A percentile compares a stretch with the other conserved stretches of the same genome.
Evolutionary conservation across 1,140 invertebrate species (phyloP).

Genomic region (Sycobia sp.): DNA sequence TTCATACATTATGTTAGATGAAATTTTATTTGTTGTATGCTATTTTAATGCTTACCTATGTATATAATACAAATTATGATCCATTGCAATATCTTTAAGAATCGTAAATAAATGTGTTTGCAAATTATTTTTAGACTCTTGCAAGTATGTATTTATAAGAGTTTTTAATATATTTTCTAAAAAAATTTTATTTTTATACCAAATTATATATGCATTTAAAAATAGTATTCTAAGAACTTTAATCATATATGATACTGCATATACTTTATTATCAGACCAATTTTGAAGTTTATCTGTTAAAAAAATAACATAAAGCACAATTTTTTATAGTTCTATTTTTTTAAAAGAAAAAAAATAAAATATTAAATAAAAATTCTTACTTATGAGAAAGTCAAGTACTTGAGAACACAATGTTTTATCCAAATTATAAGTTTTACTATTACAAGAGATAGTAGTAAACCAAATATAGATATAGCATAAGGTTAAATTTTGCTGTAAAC

Average conservation of each 20-base stretch:
- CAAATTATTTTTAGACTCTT: conserved; percentile 43
- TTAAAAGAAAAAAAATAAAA: conserved; percentile 2
- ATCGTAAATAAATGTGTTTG: conserved; percentile 48
- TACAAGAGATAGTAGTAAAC: conserved; percentile 44
- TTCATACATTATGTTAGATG: not conserved
- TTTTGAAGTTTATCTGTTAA: conserved; percentile 45
- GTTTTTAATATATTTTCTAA: too few species aligned
- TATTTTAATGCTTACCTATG: conserved; percentile 47
- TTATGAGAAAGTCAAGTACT: conserved; percentile 42
- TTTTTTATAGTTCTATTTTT: too few species aligned
- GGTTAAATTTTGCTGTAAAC: conserved; percentile 49
- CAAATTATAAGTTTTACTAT: conserved; percentile 39
- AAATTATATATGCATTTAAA: conserved; percentile 50
- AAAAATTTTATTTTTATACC: conserved; percentile 48
- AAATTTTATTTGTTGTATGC: too few species aligned
- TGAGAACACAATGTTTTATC: conserved; percentile 40
- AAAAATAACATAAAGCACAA: conserved; percentile 39
- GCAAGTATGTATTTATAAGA: conserved; percentile 42
- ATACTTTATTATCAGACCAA: conserved; percentile 40
- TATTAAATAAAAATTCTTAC: conserved; percentile 31
- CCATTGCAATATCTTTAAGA: conserved; percentile 57
- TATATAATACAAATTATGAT: conserved; percentile 49
- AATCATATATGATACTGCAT: conserved; percentile 44
- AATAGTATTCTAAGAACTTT: conserved; percentile 54
- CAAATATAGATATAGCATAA: conserved; percentile 53